Evolutionary conservation across 2,113 vertebrate genomes (phyloP).

Genomic region (Rhinoptilus africanus): DNA sequence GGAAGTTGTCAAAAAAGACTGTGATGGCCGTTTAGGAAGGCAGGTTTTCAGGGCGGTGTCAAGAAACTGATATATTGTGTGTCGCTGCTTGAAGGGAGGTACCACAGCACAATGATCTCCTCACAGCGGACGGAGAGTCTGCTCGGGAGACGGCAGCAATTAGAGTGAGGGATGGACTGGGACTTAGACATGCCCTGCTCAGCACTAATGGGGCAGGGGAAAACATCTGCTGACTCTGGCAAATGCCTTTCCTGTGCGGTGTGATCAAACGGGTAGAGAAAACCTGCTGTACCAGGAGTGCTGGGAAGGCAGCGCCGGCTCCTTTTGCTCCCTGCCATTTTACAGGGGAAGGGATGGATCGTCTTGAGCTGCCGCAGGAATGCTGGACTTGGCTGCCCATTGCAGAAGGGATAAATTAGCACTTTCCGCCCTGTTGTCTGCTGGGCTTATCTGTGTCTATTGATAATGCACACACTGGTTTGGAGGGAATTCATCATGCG

Average conservation of each 20-base stretch:
- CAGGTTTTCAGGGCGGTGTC: neutral
- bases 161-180: neutral
- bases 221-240: neutral
- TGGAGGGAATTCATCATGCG: neutral
- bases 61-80: neutral
- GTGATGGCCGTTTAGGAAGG: neutral
- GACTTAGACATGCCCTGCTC: neutral
- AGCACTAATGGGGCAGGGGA: neutral
- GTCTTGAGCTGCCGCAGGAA: neutral
- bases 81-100: neutral
- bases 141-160: neutral
- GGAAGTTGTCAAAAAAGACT: neutral
- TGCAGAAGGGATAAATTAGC: neutral
- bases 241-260: neutral
- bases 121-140: neutral
- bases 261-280: neutral
- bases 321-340: rapidly evolving
- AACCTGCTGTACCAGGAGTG: neutral
- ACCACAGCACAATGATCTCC: neutral
- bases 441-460: neutral
- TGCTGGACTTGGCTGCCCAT: rapidly evolving
- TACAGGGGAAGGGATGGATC: neutral
- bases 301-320: rapidly evolving
- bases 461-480: neutral
- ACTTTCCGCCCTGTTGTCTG: neutral